Evolutionary conservation across 2,888 invertebrate species (phyloP).

Genomic region (Melanotus villosus): DNA sequence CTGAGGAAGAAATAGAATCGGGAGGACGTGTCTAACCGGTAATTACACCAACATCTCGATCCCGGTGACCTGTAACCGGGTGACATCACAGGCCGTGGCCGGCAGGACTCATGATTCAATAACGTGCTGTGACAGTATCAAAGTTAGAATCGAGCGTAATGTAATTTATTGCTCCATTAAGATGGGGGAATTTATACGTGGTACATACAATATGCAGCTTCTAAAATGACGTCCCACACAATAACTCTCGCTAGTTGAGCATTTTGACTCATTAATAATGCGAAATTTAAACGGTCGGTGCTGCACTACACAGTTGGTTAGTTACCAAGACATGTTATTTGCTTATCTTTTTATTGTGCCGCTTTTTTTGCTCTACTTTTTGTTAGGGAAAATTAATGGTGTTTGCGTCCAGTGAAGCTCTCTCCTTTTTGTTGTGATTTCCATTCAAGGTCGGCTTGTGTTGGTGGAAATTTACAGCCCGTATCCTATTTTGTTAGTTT

Average conservation of each 20-base stretch:
- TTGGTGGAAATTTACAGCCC: too few species aligned
- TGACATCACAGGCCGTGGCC: constrained; percentile 44
- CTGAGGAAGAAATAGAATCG: constrained; percentile 7
- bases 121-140: constrained; percentile 46
- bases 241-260: constrained; percentile 19
- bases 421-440: too few species aligned
- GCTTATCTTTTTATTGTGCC: too few species aligned
- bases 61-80: constrained; percentile 29
- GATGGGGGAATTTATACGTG: constrained; percentile 38
- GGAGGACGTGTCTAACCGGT: constrained; percentile 25
- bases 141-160: constrained; percentile 46
- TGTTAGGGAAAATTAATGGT: too few species aligned
- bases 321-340: too few species aligned
- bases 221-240: constrained; percentile 26
- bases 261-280: constrained; percentile 21
- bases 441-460: too few species aligned
- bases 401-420: too few species aligned
- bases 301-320: too few species aligned
- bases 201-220: constrained; percentile 28
- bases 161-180: constrained; percentile 49
- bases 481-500: too few species aligned
- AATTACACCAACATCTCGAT: constrained; percentile 40
- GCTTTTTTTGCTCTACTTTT: too few species aligned
- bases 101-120: constrained; percentile 49
- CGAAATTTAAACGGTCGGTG: neutral